Evolutionary conservation across 92 coral and sea anemone genomes (phyloP).

Genomic region (Heteractis magnifica): DNA sequence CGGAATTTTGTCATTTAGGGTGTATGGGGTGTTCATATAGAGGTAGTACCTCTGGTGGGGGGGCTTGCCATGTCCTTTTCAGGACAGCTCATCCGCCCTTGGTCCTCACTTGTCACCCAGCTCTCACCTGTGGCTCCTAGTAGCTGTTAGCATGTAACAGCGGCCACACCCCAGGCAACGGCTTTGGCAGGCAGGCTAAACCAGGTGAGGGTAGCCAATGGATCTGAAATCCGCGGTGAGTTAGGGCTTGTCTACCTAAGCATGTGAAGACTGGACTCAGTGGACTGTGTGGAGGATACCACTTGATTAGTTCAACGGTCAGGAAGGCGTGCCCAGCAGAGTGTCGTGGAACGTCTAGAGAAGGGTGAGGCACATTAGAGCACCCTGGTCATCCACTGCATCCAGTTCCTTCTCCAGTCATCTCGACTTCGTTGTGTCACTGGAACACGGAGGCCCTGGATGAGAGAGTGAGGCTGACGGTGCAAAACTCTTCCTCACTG

Average conservation of each 20-base stretch:
- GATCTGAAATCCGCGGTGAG: too few relatives aligned
- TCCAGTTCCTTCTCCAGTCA: too few relatives aligned
- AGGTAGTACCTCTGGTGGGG: neutral
- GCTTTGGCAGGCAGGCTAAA: constrained; percentile 15
- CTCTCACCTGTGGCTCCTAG: constrained; percentile 42
- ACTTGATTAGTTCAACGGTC: too few relatives aligned
- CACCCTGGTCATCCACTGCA: too few relatives aligned
- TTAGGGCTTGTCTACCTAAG: constrained; percentile 5
- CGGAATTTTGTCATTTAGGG: neutral
- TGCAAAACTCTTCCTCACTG: constrained; percentile 11
- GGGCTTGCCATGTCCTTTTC: constrained; percentile 13
- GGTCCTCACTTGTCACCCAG: constrained; percentile 14
- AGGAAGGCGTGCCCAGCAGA: too few relatives aligned
- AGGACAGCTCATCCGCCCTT: constrained; percentile 13
- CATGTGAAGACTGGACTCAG: too few relatives aligned
- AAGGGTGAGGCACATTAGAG: too few relatives aligned
- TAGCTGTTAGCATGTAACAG: constrained; percentile 29
- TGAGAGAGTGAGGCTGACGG: constrained; percentile 18
- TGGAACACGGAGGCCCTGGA: neutral
- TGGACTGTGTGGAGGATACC: too few relatives aligned
- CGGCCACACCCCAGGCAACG: constrained; percentile 31
- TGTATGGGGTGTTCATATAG: neutral
- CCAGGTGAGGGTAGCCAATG: constrained; percentile 14
- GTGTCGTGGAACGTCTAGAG: too few relatives aligned
- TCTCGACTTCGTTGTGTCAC: too few relatives aligned